These are phyloP conservation scores for Pycnomerus fuliginosus DNA, from an alignment of 2,888 invertebrate genomes.

Conservation along the genomic window DNA sequence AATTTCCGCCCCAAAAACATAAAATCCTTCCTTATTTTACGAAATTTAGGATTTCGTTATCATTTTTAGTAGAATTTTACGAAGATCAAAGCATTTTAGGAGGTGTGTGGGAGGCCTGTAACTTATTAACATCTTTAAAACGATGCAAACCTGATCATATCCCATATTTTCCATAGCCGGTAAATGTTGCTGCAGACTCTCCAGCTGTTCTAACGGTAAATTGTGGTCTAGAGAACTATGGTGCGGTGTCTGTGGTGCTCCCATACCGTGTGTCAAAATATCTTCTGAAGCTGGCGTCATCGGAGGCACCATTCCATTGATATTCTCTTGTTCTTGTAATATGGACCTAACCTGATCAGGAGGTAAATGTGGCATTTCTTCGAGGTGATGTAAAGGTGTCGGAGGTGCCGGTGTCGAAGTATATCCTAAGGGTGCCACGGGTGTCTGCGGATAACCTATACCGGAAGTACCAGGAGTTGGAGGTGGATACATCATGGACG, in stretches of 20 bases:
- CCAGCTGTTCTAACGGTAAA: slow-evolving; percentile 38
- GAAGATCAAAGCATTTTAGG: no score
- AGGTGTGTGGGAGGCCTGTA: no score
- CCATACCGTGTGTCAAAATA: slow-evolving; percentile 38
- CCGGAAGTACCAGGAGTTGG: slow-evolving; percentile 53
- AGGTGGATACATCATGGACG: slow-evolving; percentile 49
- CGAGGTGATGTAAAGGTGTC: slow-evolving; percentile 51
- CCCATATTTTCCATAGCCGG: slow-evolving; percentile 64
- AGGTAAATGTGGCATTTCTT: slow-evolving; percentile 64
- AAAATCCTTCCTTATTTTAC: no score
- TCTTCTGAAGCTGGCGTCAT: slow-evolving; percentile 48
- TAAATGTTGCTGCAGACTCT: slow-evolving; percentile 38
- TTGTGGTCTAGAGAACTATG: slow-evolving; percentile 39
- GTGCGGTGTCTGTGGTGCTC: slow-evolving; percentile 39
- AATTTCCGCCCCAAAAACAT: no score
- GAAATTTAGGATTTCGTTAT: no score
- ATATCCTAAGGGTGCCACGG: slow-evolving; percentile 24
- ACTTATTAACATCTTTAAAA: not conserved
- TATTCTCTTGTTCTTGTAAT: slow-evolving; percentile 48
- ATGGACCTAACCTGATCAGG: slow-evolving; percentile 58
- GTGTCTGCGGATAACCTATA: slow-evolving; percentile 31
- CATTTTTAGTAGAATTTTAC: no score
- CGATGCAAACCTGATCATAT: slow-evolving; percentile 55
- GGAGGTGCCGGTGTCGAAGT: slow-evolving; percentile 47
- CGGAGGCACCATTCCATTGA: slow-evolving; percentile 41